Conservation (phyloP, 1,140 invertebrate species). For the Drosophila baimaii region DNA sequence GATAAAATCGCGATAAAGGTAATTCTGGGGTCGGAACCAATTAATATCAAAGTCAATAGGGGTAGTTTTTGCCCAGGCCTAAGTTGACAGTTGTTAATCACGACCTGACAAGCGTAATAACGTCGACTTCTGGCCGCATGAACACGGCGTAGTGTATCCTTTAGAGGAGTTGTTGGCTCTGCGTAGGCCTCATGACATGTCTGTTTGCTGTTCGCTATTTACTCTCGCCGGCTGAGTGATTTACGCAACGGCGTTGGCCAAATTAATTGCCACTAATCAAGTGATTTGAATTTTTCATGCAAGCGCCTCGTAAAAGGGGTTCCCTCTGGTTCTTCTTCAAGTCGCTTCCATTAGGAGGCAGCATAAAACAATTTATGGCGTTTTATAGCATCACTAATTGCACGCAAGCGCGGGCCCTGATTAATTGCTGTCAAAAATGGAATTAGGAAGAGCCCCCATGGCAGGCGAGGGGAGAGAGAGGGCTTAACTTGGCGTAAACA, state of each 20-base stretch:
- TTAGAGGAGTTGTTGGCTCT: not conserved
- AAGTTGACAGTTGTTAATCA: slow-evolving; percentile 3
- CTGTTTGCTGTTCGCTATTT: slow-evolving; percentile 13
- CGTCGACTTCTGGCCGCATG: slow-evolving; percentile 13
- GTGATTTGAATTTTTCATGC: slow-evolving; percentile 78
- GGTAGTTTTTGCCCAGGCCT: not conserved
- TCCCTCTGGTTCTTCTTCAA: slow-evolving; percentile 17
- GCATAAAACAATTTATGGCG: slow-evolving; percentile 65
- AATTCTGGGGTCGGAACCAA: slow-evolving; percentile 4
- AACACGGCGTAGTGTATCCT: not conserved
- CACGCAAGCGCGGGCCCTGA: slow-evolving; percentile 56
- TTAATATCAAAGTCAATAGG: slow-evolving; percentile 15
- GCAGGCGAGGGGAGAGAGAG: not conserved
- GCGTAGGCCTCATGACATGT: slow-evolving; percentile 13
- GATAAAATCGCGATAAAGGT: slow-evolving; percentile 40
- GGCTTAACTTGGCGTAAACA: not conserved
- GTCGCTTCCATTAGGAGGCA: slow-evolving; percentile 37
- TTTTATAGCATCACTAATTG: slow-evolving; percentile 67
- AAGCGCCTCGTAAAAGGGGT: slow-evolving; percentile 52
- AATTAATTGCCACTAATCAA: slow-evolving; percentile 78
- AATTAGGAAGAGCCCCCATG: slow-evolving; percentile 20
- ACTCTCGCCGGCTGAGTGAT: slow-evolving; percentile 32
- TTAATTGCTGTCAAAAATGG: slow-evolving; percentile 60
- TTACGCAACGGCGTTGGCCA: slow-evolving; percentile 53
- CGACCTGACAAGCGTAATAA: slow-evolving; percentile 3